Evolutionary conservation across 2,888 invertebrate genomes (phyloP).

Genomic region (Hipparchia sbordonii): DNA sequence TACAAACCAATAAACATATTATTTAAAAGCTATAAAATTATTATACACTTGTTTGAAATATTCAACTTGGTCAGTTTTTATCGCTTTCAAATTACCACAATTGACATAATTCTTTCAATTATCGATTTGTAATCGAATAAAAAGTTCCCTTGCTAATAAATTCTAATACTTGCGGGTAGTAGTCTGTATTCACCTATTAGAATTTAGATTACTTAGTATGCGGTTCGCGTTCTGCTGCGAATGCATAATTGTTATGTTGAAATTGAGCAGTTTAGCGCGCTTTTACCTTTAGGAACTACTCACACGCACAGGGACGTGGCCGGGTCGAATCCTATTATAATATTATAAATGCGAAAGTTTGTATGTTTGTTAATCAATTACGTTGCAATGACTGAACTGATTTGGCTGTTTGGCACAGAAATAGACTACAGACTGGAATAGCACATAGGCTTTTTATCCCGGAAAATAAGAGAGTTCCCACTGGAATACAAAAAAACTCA

Average conservation of each 20-base stretch:
- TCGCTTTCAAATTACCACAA: slow-evolving; percentile 6
- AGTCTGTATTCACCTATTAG: slow-evolving; percentile 2
- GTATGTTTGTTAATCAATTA: no score
- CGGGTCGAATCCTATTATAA: no score
- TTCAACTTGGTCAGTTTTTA: slow-evolving; percentile 1
- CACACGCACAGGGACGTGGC: background rate
- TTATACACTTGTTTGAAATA: slow-evolving; percentile 1
- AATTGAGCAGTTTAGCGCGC: slow-evolving; percentile 40
- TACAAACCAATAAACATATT: background rate
- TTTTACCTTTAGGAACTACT: background rate
- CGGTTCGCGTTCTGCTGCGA: slow-evolving; percentile 22
- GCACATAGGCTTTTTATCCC: no score
- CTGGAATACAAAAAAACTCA: no score
- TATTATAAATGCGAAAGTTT: no score
- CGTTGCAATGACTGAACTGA: no score
- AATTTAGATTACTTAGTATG: slow-evolving; percentile 13
- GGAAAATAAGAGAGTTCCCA: no score
- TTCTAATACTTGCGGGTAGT: slow-evolving; percentile 17
- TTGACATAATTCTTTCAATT: slow-evolving; percentile 16
- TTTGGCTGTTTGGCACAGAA: no score
- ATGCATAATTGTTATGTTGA: slow-evolving; percentile 33
- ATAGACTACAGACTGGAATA: no score
- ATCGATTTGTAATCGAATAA: slow-evolving; percentile 16
- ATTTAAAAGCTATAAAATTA: slow-evolving; percentile 12
- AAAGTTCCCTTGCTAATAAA: slow-evolving; percentile 12